phyloP scores from a whole-genome alignment of 2,888 invertebrate genomes.

The Rhimphoctona megacephalus region DNA sequence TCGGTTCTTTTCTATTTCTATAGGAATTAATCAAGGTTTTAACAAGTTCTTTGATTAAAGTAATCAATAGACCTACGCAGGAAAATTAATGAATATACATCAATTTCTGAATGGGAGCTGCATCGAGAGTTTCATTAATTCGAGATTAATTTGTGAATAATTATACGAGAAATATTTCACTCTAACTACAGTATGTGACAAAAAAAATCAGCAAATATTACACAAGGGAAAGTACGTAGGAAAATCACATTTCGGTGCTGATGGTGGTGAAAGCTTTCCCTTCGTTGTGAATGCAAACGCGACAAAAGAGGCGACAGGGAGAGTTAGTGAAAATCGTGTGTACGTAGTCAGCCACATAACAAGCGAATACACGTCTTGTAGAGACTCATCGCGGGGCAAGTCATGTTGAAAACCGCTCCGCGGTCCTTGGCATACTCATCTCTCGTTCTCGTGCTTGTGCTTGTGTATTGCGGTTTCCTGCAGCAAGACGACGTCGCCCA shows the following conservation, averaged over 20 bases:
- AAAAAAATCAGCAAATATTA: not conserved
- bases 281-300: constrained; percentile 42
- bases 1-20: too few species aligned
- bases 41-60: too few species aligned
- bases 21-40: too few species aligned
- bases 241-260: constrained; percentile 20
- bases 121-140: not conserved
- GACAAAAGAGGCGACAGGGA: constrained; percentile 50
- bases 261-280: constrained; percentile 25
- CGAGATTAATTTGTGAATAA: not conserved
- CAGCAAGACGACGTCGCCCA: constrained; percentile 48
- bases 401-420: constrained; percentile 59
- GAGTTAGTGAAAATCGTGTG: constrained; percentile 64
- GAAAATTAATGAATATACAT: not conserved
- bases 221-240: not conserved
- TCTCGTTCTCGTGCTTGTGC: constrained; percentile 46
- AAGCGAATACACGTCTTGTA: constrained; percentile 50
- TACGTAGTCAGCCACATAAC: constrained; percentile 66
- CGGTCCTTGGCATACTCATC: constrained; percentile 57
- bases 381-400: constrained; percentile 58
- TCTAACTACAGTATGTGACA: not conserved
- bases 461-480: constrained; percentile 61
- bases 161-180: not conserved
- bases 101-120: not conserved
- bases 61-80: too few species aligned